phyloP scores from a whole-genome alignment of 2,797 vertebrate genomes.

The Helostoma temminkii region DNA sequence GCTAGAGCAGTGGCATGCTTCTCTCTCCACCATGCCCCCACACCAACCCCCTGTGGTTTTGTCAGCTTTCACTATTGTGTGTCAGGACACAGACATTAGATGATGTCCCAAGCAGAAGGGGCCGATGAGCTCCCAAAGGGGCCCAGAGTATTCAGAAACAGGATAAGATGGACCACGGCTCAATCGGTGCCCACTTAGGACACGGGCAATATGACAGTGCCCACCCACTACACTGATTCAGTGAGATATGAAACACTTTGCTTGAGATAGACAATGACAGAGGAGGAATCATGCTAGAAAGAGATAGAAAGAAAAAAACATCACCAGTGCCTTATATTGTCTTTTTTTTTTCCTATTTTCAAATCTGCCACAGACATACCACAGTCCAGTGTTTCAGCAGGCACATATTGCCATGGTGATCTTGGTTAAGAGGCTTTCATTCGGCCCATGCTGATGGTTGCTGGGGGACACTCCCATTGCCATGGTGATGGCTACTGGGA shows the following conservation, averaged over 20 bases:
- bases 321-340: slow-evolving; percentile 26
- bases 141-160: slow-evolving; percentile 43
- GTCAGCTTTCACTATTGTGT: slow-evolving; percentile 77
- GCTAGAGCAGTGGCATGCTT: slow-evolving; percentile 58
- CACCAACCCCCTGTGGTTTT: slow-evolving; percentile 67
- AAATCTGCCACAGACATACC: slow-evolving; percentile 45
- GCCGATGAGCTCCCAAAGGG: slow-evolving; percentile 54
- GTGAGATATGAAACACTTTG: slow-evolving; percentile 48
- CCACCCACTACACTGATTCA: slow-evolving; percentile 36
- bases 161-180: slow-evolving; percentile 49
- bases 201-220: slow-evolving; percentile 41
- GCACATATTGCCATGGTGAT: slow-evolving; percentile 82
- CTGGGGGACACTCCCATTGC: slow-evolving; percentile 85
- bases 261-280: slow-evolving; percentile 20
- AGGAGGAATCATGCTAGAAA: slow-evolving; percentile 17
- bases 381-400: slow-evolving; percentile 58
- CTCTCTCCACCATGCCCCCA: slow-evolving; percentile 48
- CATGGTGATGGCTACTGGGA: slow-evolving; percentile 84
- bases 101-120: slow-evolving; percentile 63
- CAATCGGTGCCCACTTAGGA: slow-evolving; percentile 55
- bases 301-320: slow-evolving; percentile 5
- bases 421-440: slow-evolving; percentile 84
- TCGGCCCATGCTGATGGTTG: slow-evolving; percentile 82
- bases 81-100: slow-evolving; percentile 69
- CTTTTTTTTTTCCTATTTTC: slow-evolving; percentile 5